Base-by-base conservation (phyloP, 2,113 vertebrate species). In the Oreotrochilus melanogaster region DNA sequence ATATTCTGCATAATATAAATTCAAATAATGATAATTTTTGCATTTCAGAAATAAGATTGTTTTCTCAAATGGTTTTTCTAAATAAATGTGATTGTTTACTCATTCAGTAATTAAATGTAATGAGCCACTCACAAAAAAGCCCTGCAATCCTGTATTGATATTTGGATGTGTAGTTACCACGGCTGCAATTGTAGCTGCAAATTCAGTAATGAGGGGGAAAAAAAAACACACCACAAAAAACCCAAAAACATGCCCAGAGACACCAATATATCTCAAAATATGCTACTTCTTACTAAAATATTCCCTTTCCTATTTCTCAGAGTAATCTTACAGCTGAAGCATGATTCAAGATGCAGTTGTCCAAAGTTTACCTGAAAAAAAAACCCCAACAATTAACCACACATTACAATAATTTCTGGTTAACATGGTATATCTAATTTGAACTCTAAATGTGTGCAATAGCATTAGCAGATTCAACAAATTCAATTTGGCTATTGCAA, bases 141-240 rank as follows among this genome's bases (percentile, higher is more conserved):
- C 6, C 23, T 75, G 7, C 13, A 48, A 53, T 93, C 69, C 27
- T 50, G 7, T 65, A 5, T 10, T 58, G 28, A 54, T 54, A 71
- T 14, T 70, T 78, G 6, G 28, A 66, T 11, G 9, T 48, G 30
- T 7, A 45, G 23, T 64, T 64, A 62, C 31, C 17, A 51, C 39
- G 8, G 15, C 18, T 79, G 10, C 10, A 60, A 48, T 60, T 1
- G 12, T 33, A 78, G 33, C 14, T 58, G 33, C 18, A n/a, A 2
- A 47, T 10, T 54, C 16, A 61, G 0, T 31, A 50, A 45, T 7
- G 10, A 50, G 10, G 37, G 6, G 1, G 1, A 8, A 4, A 10
- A 5, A 42, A 62, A 73, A 72, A n/a, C 14, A 30, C 5, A 42
- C 4, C 5, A 18, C 14, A 75, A 86, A 8, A 2, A 50, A 17